Conservation (phyloP, 2,797 vertebrate genomes). For the Enteromius afrohamiltoni region DNA sequence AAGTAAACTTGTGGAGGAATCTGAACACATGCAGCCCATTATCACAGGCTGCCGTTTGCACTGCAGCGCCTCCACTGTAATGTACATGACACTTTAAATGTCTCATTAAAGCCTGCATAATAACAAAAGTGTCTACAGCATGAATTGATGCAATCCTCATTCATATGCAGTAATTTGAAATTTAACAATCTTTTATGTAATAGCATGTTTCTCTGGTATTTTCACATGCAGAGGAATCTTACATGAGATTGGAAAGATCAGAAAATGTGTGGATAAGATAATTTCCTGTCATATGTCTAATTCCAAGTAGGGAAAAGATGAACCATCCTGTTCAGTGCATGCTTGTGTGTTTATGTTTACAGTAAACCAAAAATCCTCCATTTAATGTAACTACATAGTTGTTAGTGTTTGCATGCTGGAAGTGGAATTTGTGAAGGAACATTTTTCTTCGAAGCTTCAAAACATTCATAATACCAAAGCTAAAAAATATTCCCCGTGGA, state of each 20-base stretch:
- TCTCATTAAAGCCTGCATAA: conserved; percentile 15
- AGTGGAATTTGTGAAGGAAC: background rate
- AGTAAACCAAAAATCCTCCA: background rate
- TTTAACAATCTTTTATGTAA: background rate
- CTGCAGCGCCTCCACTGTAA: background rate
- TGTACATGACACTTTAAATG: conserved; percentile 22
- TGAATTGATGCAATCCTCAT: conserved; percentile 3
- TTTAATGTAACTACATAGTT: conserved; percentile 3
- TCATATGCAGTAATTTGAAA: conserved; percentile 1
- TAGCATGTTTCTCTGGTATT: background rate
- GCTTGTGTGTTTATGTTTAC: background rate
- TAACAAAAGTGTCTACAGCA: background rate
- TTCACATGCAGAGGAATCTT: background rate
- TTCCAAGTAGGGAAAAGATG: background rate
- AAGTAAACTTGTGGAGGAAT: conserved; percentile 17
- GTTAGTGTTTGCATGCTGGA: background rate
- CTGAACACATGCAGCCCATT: background rate
- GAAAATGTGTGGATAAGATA: background rate
- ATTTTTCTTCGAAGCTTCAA: background rate
- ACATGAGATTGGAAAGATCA: background rate
- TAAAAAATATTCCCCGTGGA: conserved; percentile 10
- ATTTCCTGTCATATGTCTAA: background rate
- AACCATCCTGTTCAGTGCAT: background rate
- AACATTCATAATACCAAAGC: conserved; percentile 18
- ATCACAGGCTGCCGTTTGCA: background rate